Evolutionary conservation across 2,797 vertebrate species (phyloP), one percentile per base, ranked within the genome.

Genomic region (Notolepis coatsorum): DNA sequence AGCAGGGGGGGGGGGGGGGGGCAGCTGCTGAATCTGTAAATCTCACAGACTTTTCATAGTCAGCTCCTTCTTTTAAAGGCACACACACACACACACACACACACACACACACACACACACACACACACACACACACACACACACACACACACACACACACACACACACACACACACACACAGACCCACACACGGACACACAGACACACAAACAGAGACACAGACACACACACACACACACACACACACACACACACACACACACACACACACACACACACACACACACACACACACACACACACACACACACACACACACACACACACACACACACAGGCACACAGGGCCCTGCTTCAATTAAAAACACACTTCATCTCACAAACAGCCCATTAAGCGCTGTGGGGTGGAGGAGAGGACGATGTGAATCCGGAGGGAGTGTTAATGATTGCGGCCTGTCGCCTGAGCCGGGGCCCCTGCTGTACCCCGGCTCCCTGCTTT

Each of bases 331-430:
- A 20, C 55, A 62, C 60, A 62, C 48, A 45, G 13, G 17, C 47
- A 56, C 76, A 83, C 70, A 75, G 77, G 54, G 64, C 84, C 84
- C 65, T 59, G 39, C 54, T 67, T 72, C 78, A 69, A 92, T 89
- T 89, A 88, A 84, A 84, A 88, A 86, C 85, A 77, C 81, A 86
- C 87, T 92, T 84, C 82, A 85, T 89, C 82, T 86, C 50, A 75
- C 87, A 84, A 89, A 88, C 83, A 90, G 84, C 85, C 85, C 87
- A 83, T 92, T 91, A 90, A 75, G 79, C 67, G 30, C 57, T 79
- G 73, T 83, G 83, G 78, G 86, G 79, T 71, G 30, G 71, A 56
- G 75, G 76, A 33, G 48, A 63, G 55, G 75, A 73, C 68, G 72
- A 86, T 69, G 73, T 79, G 83, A 82, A 82, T 60, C 72, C 74